Evolutionary conservation across 2,113 vertebrate species (phyloP).

Genomic region (Corapipo altera): DNA sequence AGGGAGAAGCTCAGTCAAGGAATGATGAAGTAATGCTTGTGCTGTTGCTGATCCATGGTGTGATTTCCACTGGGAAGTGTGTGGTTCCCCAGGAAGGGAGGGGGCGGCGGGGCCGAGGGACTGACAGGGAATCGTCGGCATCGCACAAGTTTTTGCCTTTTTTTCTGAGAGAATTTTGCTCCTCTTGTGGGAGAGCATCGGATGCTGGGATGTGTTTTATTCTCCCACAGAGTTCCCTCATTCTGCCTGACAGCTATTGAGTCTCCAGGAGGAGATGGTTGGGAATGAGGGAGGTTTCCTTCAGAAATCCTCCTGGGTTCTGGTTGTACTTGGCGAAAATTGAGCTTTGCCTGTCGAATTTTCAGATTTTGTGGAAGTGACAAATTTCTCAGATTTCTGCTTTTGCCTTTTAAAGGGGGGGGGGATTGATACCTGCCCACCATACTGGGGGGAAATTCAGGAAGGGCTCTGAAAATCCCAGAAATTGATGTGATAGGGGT

Average conservation of each 20-base stretch:
- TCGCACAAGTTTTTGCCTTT: not conserved
- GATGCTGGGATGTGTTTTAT: not conserved
- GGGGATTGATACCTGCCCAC: not conserved
- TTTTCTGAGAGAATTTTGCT: not conserved
- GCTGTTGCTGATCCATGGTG: not conserved
- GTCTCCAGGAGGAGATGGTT: not conserved
- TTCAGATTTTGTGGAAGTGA: not conserved
- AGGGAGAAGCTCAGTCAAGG: not conserved
- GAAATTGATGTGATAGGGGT: not conserved
- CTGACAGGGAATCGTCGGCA: accelerated
- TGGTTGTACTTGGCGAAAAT: not conserved
- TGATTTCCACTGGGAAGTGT: not conserved
- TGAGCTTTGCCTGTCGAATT: not conserved
- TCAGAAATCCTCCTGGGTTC: not conserved
- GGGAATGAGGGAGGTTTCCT: not conserved
- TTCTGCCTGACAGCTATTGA: not conserved
- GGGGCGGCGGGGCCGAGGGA: not conserved
- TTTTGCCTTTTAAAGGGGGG: not conserved
- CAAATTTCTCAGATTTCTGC: not conserved
- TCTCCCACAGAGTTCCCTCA: not conserved
- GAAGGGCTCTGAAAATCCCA: not conserved
- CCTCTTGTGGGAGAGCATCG: not conserved
- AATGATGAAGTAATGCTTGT: not conserved
- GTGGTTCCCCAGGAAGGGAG: not conserved
- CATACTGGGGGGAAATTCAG: not conserved